phyloP scores from a whole-genome alignment of 2,888 invertebrate species.

The Diaprepes abbreviatus region DNA sequence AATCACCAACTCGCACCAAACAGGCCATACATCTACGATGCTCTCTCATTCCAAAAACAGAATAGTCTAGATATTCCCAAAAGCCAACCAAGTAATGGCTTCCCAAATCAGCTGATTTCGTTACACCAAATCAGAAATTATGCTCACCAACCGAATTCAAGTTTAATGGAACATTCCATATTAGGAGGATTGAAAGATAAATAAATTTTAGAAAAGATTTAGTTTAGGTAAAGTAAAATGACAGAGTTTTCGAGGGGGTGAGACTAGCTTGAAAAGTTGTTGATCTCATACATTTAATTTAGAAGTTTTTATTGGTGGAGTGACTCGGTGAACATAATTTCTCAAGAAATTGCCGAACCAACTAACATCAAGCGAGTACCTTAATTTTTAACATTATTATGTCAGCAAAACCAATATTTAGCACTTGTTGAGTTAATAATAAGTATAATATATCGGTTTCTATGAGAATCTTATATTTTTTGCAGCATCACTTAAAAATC shows the following conservation, averaged over 20 bases:
- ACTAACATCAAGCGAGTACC: too few species aligned
- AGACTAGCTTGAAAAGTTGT: slow-evolving; percentile 30
- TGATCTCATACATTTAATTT: slow-evolving; percentile 44
- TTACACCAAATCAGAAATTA: slow-evolving; percentile 97
- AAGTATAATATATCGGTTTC: too few species aligned
- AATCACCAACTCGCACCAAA: slow-evolving; percentile 78
- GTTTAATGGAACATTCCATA: slow-evolving; percentile 72
- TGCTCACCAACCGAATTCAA: slow-evolving; percentile 89
- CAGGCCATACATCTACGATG: slow-evolving; percentile 92
- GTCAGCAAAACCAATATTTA: too few species aligned
- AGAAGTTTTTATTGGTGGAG: slow-evolving; percentile 20
- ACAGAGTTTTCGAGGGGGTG: slow-evolving; percentile 31
- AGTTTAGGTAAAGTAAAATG: slow-evolving; percentile 27
- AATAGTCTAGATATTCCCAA: slow-evolving; percentile 69
- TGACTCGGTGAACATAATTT: slow-evolving; percentile 1
- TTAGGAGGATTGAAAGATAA: slow-evolving; percentile 67
- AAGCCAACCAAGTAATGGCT: slow-evolving; percentile 75
- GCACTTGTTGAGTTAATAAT: too few species aligned
- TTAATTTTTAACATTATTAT: too few species aligned
- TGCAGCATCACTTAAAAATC: too few species aligned
- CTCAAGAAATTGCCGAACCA: too few species aligned
- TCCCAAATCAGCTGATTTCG: slow-evolving; percentile 94
- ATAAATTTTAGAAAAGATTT: slow-evolving; percentile 55
- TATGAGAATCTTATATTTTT: too few species aligned
- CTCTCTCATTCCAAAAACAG: slow-evolving; percentile 88